Percentiles rank a stretch among this genome's conserved stretches.
Evolutionary conservation across 2,888 invertebrate genomes (phyloP).

Genomic region (Drosophila barbarae): DNA sequence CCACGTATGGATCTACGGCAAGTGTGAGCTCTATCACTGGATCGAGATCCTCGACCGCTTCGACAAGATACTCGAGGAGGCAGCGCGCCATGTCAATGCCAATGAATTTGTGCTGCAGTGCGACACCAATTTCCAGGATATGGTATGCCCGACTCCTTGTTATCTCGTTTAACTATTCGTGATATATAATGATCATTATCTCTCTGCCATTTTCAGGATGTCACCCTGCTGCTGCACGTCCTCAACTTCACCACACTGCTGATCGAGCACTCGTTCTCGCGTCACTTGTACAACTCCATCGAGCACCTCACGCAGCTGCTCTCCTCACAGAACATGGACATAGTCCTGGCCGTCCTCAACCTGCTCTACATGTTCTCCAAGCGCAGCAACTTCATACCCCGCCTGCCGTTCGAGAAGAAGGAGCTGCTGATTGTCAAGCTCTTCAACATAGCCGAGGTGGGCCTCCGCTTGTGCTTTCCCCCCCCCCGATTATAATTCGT

Average conservation of each 20-base stretch:
- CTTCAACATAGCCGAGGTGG: conserved; percentile 89
- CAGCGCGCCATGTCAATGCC: conserved; percentile 80
- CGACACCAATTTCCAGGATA: conserved; percentile 84
- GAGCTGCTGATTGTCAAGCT: conserved; percentile 86
- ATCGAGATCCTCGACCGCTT: conserved; percentile 89
- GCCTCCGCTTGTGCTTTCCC: neutral
- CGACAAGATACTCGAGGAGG: conserved; percentile 87
- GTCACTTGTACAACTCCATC: conserved; percentile 92
- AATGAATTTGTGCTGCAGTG: conserved; percentile 82
- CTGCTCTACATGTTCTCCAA: conserved; percentile 93
- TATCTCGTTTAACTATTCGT: neutral
- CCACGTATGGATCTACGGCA: conserved; percentile 91
- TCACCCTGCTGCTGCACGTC: conserved; percentile 86
- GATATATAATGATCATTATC: neutral
- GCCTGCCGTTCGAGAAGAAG: conserved; percentile 86
- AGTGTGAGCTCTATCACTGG: conserved; percentile 93
- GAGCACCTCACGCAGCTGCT: conserved; percentile 89
- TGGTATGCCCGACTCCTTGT: conserved; percentile 80
- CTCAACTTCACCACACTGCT: conserved; percentile 90
- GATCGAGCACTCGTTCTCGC: conserved; percentile 92
- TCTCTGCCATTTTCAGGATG: conserved; percentile 77
- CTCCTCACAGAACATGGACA: conserved; percentile 89
- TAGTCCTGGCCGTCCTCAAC: conserved; percentile 90
- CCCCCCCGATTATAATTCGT: neutral
- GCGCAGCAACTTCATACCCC: conserved; percentile 90